Percentiles rank a stretch among this genome's conserved stretches.
phyloP scores from a whole-genome alignment of 1,140 invertebrate species.

The Scaptomyza pallida region DNA sequence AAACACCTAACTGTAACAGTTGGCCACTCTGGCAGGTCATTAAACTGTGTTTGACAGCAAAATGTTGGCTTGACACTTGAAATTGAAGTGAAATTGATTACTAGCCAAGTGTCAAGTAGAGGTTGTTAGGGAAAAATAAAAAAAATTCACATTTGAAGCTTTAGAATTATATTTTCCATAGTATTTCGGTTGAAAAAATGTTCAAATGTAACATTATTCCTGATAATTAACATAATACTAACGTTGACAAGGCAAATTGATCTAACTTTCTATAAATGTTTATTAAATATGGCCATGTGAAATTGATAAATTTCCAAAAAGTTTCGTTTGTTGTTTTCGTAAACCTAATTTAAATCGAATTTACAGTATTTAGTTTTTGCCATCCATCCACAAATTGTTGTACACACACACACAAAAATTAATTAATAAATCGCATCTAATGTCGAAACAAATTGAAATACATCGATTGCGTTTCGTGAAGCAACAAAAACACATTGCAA shows the following conservation, averaged over 20 bases:
- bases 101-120: neutral
- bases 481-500: constrained; percentile 38
- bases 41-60: neutral
- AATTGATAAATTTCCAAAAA: no score
- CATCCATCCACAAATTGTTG: constrained; percentile 23
- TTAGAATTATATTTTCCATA: no score
- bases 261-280: no score
- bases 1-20: neutral
- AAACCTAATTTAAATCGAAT: constrained; percentile 11
- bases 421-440: constrained; percentile 78
- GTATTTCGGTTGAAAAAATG: no score
- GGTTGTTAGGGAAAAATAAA: no score
- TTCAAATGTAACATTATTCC: no score
- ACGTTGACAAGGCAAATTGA: no score
- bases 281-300: no score
- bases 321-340: neutral
- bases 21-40: neutral
- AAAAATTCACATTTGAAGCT: no score
- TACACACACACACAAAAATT: constrained; percentile 55
- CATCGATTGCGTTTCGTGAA: constrained; percentile 67
- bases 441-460: constrained; percentile 61
- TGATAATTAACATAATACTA: no score
- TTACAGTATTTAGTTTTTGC: constrained; percentile 8
- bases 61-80: neutral
- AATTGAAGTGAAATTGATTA: constrained; percentile 18